Evolutionary conservation across 2,888 invertebrate species (phyloP).

Genomic region (Mimachlamys varia): DNA sequence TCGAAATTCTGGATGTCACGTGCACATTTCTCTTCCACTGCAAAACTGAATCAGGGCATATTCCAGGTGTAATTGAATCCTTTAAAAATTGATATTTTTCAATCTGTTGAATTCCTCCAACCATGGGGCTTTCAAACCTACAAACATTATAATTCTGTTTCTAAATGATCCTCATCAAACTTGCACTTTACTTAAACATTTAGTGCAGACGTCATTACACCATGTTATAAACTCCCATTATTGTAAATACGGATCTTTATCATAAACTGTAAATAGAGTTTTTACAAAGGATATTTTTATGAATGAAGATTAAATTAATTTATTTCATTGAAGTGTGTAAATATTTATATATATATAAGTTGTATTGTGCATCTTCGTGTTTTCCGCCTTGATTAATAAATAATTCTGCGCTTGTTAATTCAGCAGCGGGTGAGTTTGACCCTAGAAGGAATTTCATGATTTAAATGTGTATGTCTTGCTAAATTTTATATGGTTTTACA

Average conservation of each 20-base stretch:
- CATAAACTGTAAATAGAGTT: neutral
- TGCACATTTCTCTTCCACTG: neutral
- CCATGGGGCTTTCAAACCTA: conserved; percentile 14
- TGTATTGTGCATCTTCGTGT: too few species aligned
- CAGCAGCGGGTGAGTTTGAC: too few species aligned
- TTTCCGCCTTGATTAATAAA: too few species aligned
- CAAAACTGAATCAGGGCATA: neutral
- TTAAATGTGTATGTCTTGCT: neutral
- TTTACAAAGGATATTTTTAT: conserved; percentile 11
- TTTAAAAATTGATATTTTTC: neutral
- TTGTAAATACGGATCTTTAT: neutral
- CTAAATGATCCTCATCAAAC: neutral
- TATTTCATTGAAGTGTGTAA: conserved; percentile 10
- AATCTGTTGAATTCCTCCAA: conserved; percentile 20
- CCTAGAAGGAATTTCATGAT: too few species aligned
- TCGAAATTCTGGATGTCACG: neutral
- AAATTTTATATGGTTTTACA: conserved; percentile 1
- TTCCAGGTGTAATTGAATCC: conserved; percentile 13
- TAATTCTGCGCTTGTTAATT: too few species aligned
- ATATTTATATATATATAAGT: neutral
- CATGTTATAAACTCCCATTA: neutral
- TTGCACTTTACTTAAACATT: neutral
- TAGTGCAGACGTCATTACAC: neutral
- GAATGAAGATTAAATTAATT: conserved; percentile 34
- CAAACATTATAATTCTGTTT: neutral